These are phyloP conservation scores for Strigamia maritima DNA, from an alignment of 2,888 invertebrate species.

Conservation along the genomic window DNA sequence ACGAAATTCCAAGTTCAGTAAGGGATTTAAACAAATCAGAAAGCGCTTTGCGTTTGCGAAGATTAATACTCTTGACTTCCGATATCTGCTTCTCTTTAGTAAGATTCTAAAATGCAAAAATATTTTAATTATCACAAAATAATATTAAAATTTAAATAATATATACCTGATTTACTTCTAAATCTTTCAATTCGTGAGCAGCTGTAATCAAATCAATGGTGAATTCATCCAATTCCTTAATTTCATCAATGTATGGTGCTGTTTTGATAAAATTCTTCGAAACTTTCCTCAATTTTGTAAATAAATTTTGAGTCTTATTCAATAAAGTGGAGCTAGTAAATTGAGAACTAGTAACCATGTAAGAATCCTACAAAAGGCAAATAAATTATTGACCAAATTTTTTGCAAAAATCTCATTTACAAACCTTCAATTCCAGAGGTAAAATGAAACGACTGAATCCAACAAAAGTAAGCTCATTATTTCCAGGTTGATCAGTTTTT, in stretches of 20 bases:
- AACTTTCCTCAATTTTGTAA: conserved; percentile 45
- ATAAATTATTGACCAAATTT: not conserved
- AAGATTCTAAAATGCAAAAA: conserved; percentile 44
- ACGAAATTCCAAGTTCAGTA: conserved; percentile 64
- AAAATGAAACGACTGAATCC: not conserved
- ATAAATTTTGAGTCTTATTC: conserved; percentile 15
- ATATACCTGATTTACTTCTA: conserved; percentile 58
- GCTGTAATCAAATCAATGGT: conserved; percentile 49
- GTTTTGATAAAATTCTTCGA: conserved; percentile 44
- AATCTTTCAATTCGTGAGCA: conserved; percentile 63
- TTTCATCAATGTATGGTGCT: conserved; percentile 56
- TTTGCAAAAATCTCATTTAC: not conserved
- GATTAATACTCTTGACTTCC: conserved; percentile 65
- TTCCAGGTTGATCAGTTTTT: conserved; percentile 13
- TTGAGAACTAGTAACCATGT: not conserved
- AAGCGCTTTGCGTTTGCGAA: conserved; percentile 79
- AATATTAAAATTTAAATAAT: conserved; percentile 35
- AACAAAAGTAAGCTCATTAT: not conserved
- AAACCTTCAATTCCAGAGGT: not conserved
- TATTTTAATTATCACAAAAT: conserved; percentile 20
- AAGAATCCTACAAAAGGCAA: not conserved
- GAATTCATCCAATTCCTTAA: conserved; percentile 61
- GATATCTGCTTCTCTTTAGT: conserved; percentile 60
- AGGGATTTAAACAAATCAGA: conserved; percentile 81
- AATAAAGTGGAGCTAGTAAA: not conserved